phyloP scores from a whole-genome alignment of 30 jellyfish, hydroid and myxozoan species.

The Mastigias papua region DNA sequence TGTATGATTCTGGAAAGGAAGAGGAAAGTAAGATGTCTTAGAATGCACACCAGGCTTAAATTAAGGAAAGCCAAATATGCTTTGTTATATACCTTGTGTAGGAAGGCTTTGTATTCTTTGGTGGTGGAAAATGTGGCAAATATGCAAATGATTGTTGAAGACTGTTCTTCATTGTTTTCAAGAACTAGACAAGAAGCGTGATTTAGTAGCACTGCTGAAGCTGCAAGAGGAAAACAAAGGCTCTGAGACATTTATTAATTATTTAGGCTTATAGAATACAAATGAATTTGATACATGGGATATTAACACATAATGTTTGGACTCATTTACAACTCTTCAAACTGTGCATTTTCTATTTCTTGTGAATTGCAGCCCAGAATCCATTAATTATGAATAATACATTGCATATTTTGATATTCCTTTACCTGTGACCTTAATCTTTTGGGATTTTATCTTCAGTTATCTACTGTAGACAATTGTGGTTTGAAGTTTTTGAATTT shows the following conservation, averaged over 20 bases:
- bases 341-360: too few species aligned
- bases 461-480: not conserved
- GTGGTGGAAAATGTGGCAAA: constrained; percentile 67
- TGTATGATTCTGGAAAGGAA: too few species aligned
- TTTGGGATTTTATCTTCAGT: not conserved
- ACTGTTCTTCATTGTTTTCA: not conserved
- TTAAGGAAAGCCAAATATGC: not conserved
- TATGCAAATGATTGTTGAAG: constrained; percentile 22
- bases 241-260: not conserved
- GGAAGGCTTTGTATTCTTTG: constrained; percentile 57
- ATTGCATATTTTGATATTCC: too few species aligned
- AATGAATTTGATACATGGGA: not conserved
- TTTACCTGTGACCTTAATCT: too few species aligned
- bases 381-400: not conserved
- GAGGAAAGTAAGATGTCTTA: too few species aligned
- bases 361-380: not conserved
- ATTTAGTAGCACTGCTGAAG: not conserved
- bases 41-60: not conserved
- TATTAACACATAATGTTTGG: not conserved
- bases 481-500: not conserved
- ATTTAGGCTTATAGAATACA: not conserved
- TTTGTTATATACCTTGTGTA: constrained; percentile 46
- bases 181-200: not conserved
- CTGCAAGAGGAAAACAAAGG: not conserved
- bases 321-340: not conserved